Conservation (phyloP, 64 coral and sea anemone genomes). For the Actinia tenebrosa region DNA sequence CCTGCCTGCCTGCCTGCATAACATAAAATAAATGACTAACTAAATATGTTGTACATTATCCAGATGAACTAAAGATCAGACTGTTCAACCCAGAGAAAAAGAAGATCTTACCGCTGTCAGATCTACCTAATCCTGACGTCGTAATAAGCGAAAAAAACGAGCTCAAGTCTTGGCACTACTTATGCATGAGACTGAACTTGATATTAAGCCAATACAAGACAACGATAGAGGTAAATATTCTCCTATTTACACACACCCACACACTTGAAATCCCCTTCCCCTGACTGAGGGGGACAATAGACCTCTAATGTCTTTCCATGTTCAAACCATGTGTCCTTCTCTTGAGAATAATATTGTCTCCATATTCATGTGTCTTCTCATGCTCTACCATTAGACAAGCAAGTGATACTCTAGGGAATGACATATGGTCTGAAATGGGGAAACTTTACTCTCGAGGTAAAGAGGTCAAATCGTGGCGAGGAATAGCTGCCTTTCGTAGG, state of each 20-base stretch:
- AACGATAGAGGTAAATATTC: slow-evolving; percentile 39
- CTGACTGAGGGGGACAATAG: neutral
- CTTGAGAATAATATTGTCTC: too few species aligned
- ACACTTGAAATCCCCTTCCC: neutral
- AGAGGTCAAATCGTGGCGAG: too few species aligned
- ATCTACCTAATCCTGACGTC: slow-evolving; percentile 1
- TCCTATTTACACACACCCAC: too few species aligned
- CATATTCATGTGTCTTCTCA: too few species aligned
- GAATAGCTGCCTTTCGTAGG: too few species aligned
- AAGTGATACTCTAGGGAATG: too few species aligned
- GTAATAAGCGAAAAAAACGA: slow-evolving; percentile 52
- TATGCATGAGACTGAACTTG: slow-evolving; percentile 66
- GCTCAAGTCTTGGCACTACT: slow-evolving; percentile 55
- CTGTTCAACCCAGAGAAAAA: slow-evolving; percentile 34
- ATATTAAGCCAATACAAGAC: slow-evolving; percentile 70
- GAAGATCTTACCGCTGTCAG: slow-evolving; percentile 11
- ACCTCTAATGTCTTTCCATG: too few species aligned
- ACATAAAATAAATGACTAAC: neutral
- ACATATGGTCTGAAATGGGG: too few species aligned
- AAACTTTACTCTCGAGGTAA: too few species aligned
- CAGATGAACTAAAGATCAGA: slow-evolving; percentile 45
- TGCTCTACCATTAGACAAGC: too few species aligned
- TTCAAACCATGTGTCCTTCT: neutral
- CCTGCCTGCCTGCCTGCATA: too few species aligned
- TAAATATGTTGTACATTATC: neutral